These are phyloP conservation scores for Zosterops lateralis DNA, from an alignment of 2,113 vertebrate genomes.

Conservation along the genomic window DNA sequence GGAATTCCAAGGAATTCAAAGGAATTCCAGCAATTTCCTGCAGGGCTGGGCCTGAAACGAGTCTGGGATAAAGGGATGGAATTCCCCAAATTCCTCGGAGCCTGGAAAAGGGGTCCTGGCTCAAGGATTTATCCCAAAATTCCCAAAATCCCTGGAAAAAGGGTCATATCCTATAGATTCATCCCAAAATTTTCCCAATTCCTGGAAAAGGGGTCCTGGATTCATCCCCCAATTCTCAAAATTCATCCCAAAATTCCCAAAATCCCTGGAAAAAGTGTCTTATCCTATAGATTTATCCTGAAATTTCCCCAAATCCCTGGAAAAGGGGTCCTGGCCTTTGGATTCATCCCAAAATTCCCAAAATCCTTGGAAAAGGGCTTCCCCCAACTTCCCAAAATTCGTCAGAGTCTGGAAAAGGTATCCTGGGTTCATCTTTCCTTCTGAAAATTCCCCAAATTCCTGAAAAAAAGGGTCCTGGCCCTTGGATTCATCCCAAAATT, in stretches of 20 bases:
- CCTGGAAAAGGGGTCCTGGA: too few species aligned
- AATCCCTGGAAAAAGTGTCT: too few species aligned
- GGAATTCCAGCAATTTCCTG: slow-evolving; percentile 43
- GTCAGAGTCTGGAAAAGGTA: neutral
- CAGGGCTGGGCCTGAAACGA: neutral
- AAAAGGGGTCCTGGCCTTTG: neutral
- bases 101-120: too few species aligned
- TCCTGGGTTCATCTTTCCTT: neutral
- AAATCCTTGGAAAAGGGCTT: neutral
- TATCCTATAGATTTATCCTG: too few species aligned
- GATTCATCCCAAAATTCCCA: neutral
- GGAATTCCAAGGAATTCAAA: neutral
- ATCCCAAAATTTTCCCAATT: neutral
- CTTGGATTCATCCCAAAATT: neutral
- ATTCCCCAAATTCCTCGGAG: neutral
- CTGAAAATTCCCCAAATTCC: too few species aligned
- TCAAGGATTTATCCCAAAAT: neutral
- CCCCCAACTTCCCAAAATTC: neutral
- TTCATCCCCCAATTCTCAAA: too few species aligned
- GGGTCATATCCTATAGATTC: neutral
- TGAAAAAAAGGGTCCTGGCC: too few species aligned
- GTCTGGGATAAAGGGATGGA: neutral
- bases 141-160: too few species aligned
- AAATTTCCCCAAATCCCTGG: neutral
- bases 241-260: neutral